phyloP scores from a whole-genome alignment of 2,888 invertebrate species.

The Drosophila paranaensis region DNA sequence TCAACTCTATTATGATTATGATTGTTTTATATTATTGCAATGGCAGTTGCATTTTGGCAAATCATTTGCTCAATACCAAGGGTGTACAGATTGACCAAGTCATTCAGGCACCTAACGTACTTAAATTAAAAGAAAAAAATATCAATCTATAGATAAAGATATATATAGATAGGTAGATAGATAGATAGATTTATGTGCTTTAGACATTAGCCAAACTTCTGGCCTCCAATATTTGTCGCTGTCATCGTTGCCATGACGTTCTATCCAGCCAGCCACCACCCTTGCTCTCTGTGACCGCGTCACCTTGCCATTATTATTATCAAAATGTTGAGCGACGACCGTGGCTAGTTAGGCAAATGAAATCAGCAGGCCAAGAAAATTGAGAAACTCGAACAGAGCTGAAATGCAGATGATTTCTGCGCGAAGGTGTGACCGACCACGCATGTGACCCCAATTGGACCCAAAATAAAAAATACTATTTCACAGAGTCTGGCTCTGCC shows the following conservation, averaged over 20 bases:
- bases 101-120: conserved; percentile 39
- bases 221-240: conserved; percentile 70
- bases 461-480: conserved; percentile 66
- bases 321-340: conserved; percentile 50
- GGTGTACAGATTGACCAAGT: conserved; percentile 62
- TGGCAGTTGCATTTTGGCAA: conserved; percentile 35
- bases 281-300: conserved; percentile 43
- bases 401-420: conserved; percentile 37
- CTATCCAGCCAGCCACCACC: conserved; percentile 20
- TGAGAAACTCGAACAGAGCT: conserved; percentile 56
- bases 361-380: conserved; percentile 47
- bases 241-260: conserved; percentile 57
- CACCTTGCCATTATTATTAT: conserved; percentile 76
- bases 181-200: conserved; percentile 5
- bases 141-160: conserved; percentile 7
- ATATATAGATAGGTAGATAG: not conserved
- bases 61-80: conserved; percentile 68
- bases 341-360: conserved; percentile 70
- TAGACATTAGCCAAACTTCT: conserved; percentile 51
- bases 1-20: conserved; percentile 32
- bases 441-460: conserved; percentile 79
- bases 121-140: conserved; percentile 9
- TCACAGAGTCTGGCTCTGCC: conserved; percentile 29
- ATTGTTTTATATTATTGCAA: conserved; percentile 30
- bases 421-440: conserved; percentile 70